Conservation (phyloP, 2,888 invertebrate species). For the Cotesia congregata region DNA sequence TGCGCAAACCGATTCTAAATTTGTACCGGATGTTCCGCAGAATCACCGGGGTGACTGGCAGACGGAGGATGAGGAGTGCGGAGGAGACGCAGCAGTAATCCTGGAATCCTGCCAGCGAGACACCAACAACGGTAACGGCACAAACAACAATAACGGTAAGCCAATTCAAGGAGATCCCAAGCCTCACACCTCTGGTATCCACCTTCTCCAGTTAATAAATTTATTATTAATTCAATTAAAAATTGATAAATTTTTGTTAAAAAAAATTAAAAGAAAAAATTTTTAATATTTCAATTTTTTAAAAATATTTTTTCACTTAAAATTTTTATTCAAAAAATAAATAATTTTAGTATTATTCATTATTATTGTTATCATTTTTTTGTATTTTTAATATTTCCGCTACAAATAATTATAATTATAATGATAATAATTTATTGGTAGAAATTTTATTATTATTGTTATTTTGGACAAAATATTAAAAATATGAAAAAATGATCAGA, state of each 20-base stretch:
- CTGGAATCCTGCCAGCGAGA: slow-evolving; percentile 68
- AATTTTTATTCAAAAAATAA: no score
- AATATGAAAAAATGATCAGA: no score
- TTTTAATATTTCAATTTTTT: no score
- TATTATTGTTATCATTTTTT: no score
- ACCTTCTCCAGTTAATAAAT: slow-evolving; percentile 36
- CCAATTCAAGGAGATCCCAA: slow-evolving; percentile 52
- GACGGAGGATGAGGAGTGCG: slow-evolving; percentile 69
- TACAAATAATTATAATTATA: no score
- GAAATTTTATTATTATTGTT: no score
- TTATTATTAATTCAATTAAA: background rate
- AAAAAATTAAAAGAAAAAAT: no score
- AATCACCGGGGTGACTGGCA: slow-evolving; percentile 68
- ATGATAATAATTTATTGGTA: no score
- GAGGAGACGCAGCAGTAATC: slow-evolving; percentile 65
- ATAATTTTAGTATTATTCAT: no score
- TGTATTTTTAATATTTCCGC: no score
- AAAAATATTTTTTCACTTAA: no score
- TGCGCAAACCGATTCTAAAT: slow-evolving; percentile 52
- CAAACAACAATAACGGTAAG: slow-evolving; percentile 67
- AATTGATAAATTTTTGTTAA: background rate
- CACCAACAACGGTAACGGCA: slow-evolving; percentile 63
- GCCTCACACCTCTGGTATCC: slow-evolving; percentile 55
- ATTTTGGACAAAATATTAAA: no score
- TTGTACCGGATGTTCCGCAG: slow-evolving; percentile 58